Evolutionary conservation across 2,797 vertebrate species (phyloP), one percentile per base, ranked within the genome.

Genomic region (Rhynchotus rufescens): DNA sequence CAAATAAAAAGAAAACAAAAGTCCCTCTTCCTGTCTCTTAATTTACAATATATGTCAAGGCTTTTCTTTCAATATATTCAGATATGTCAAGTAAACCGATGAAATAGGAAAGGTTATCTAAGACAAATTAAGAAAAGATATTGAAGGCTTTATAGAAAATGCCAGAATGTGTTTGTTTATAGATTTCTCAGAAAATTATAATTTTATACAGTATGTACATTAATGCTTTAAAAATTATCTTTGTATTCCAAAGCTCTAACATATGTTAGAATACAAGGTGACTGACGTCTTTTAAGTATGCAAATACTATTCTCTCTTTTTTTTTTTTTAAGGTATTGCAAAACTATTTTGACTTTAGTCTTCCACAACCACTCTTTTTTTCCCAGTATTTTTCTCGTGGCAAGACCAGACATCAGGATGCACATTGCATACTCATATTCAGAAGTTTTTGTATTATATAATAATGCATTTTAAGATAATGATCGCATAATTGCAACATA

Each of bases 141-240:
- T 72, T 56, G 61, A 86, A 95, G 15, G 28, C 13, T 90, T 82
- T 80, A 36, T 87, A 68, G 54, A 26, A 95, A 93, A 93, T 85
- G 13, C 32, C 76, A 89, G 30, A 74, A 80, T 54, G 69, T 72
- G 69, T 90, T 92, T 87, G 82, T 92, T 94, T 79, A 94, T 65
- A 61, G 19, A 75, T 49, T 89, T 68, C 32, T 75, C 40, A 57
- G 44, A 71, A 90, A 68, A 74, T 80, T 80, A 9, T 62, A 79
- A 69, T 6, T 79, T 26, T 56, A 4, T 54, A 19, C n/a, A 32
- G 32, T 93, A 36, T 32, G 21, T 7, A 57, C 12, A 84, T 51
- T 66, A 88, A 47, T 82, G 64, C 62, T 81, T 84, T 30, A 7
- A 77, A 85, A 57, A 80, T 3, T 5, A 47, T 8, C 7, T 80